Evolutionary conservation across 2,797 vertebrate genomes (phyloP).

Genomic region (Microctenopoma lineatum): DNA sequence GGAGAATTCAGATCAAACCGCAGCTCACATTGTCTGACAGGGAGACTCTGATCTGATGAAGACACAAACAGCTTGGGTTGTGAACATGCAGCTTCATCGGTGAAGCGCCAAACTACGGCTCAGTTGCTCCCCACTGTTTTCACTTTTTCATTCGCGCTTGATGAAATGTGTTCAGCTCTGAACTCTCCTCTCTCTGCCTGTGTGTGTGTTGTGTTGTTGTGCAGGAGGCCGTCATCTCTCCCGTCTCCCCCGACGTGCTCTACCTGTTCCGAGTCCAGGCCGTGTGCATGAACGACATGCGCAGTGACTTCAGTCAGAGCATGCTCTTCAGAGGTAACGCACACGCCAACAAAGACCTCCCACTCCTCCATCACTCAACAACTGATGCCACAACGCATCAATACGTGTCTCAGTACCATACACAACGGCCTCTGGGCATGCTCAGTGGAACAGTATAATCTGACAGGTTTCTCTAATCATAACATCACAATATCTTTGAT

Average conservation of each 20-base stretch:
- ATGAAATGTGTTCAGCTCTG: too few relatives aligned
- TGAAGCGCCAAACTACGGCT: background rate
- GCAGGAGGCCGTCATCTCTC: slow-evolving; percentile 94
- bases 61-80: background rate
- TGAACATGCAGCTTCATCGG: too few relatives aligned
- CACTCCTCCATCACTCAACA: background rate
- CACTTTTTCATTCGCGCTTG: too few relatives aligned
- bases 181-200: background rate
- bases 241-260: slow-evolving; percentile 93
- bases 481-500: slow-evolving; percentile 16
- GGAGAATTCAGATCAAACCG: background rate
- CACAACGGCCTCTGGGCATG: slow-evolving; percentile 2
- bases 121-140: background rate
- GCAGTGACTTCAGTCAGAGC: slow-evolving; percentile 98
- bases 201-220: slow-evolving; percentile 36
- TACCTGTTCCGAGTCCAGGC: slow-evolving; percentile 98
- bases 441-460: background rate
- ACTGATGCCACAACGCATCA: slow-evolving; percentile 1
- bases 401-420: background rate
- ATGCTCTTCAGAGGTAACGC: slow-evolving; percentile 95
- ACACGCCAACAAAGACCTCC: background rate
- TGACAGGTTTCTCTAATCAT: slow-evolving; percentile 15
- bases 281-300: slow-evolving; percentile 94
- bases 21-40: background rate
- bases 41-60: slow-evolving; percentile 6